Percentiles rank a stretch among this genome's conserved stretches.
phyloP scores from a whole-genome alignment of 2,888 invertebrate genomes.

The Liodrosophila aerea region DNA sequence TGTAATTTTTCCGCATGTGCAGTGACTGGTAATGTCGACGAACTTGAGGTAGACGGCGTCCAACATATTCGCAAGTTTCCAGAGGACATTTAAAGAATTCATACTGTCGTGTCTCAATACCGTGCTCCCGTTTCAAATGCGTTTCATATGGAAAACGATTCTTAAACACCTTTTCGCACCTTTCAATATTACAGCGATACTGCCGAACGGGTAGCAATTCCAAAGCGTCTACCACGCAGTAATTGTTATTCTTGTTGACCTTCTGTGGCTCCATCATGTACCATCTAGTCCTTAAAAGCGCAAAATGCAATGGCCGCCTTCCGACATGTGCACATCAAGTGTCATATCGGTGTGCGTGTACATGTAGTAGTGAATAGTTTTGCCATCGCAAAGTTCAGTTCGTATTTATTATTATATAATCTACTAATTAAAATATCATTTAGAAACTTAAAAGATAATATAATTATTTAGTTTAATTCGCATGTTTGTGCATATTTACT shows the following conservation, averaged over 20 bases:
- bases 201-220: constrained; percentile 36
- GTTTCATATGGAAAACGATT: constrained; percentile 13
- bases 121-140: constrained; percentile 33
- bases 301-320: too few relatives aligned
- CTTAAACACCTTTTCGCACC: constrained; percentile 35
- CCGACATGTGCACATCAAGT: too few relatives aligned
- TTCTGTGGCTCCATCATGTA: too few relatives aligned
- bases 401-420: too few relatives aligned
- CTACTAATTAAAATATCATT: too few relatives aligned
- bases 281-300: too few relatives aligned
- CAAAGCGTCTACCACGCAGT: constrained; percentile 12
- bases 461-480: too few relatives aligned
- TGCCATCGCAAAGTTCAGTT: too few relatives aligned
- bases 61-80: neutral
- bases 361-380: too few relatives aligned
- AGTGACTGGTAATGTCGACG: constrained; percentile 45
- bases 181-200: constrained; percentile 20
- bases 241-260: neutral
- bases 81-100: constrained; percentile 26
- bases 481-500: too few relatives aligned
- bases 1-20: constrained; percentile 29
- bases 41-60: neutral
- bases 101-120: neutral
- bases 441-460: too few relatives aligned
- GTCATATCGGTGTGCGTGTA: too few relatives aligned